These are phyloP conservation scores for Miltochrista miniata DNA, from an alignment of 2,888 invertebrate species.

Conservation along the genomic window DNA sequence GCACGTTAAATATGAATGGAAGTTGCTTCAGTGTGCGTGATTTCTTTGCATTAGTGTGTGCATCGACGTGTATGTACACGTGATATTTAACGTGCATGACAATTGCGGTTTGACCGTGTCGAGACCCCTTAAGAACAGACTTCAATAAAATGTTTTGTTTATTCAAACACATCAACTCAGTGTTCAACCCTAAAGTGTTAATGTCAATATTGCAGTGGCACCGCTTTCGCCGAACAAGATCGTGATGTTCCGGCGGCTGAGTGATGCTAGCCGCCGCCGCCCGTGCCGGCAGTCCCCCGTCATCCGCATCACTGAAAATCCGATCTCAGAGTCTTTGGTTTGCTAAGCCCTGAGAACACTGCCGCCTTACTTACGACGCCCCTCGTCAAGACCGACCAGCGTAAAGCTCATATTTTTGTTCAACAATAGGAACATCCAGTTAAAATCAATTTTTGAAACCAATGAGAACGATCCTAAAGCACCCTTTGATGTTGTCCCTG, in stretches of 20 bases:
- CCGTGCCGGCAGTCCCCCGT: constrained; percentile 82
- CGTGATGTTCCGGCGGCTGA: constrained; percentile 85
- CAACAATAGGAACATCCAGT: background rate
- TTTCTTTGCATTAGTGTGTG: too few relatives aligned
- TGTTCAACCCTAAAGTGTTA: too few relatives aligned
- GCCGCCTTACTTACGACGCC: constrained; percentile 3
- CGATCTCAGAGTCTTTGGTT: constrained; percentile 89
- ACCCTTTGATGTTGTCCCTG: too few relatives aligned
- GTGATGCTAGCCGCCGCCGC: constrained; percentile 75
- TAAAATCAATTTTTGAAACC: constrained; percentile 3
- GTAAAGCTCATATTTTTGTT: background rate
- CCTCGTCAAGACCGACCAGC: background rate
- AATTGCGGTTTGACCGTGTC: too few relatives aligned
- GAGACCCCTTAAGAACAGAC: too few relatives aligned
- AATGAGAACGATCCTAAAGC: too few relatives aligned
- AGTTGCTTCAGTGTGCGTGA: too few relatives aligned
- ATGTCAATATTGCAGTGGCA: constrained; percentile 81
- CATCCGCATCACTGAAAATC: constrained; percentile 91
- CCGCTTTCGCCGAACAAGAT: constrained; percentile 88
- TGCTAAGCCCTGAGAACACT: constrained; percentile 79
- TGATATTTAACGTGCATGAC: too few relatives aligned
- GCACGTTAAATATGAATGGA: too few relatives aligned
- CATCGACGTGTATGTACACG: too few relatives aligned
- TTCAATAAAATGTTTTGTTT: too few relatives aligned
- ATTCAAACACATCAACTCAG: too few relatives aligned